Percentiles rank a stretch among this genome's conserved stretches.
Evolutionary conservation across 2,797 vertebrate genomes (phyloP).

Genomic region (Esox lucius): DNA sequence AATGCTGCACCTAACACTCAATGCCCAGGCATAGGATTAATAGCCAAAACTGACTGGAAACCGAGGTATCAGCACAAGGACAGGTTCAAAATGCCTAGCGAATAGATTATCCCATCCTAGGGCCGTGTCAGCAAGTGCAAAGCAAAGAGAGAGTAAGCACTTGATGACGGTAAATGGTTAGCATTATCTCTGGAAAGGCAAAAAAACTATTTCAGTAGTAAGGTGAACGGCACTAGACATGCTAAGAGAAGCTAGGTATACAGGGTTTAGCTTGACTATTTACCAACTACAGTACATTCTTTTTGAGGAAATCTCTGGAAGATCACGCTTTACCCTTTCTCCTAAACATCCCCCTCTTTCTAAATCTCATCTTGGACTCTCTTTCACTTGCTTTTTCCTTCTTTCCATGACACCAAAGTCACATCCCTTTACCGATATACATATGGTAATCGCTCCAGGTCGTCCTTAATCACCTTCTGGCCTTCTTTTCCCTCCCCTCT

Average conservation of each 20-base stretch:
- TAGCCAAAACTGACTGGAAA: conserved; percentile 8
- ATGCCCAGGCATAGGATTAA: no score
- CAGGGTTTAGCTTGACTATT: neutral
- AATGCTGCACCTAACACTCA: no score
- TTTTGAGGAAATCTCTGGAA: conserved; percentile 33
- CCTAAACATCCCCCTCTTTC: neutral
- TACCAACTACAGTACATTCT: neutral
- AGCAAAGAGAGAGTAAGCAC: conserved; percentile 21
- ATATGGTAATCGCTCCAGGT: neutral
- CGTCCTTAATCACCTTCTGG: conserved; percentile 39
- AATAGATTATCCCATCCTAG: conserved; percentile 16
- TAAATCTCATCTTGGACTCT: neutral
- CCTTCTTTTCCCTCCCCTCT: neutral
- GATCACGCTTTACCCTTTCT: conserved; percentile 16
- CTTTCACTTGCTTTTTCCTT: conserved; percentile 3
- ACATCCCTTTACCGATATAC: conserved; percentile 15
- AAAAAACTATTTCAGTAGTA: neutral
- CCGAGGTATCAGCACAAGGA: neutral
- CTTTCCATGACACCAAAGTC: conserved; percentile 15
- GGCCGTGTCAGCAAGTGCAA: conserved; percentile 11
- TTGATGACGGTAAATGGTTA: conserved; percentile 31
- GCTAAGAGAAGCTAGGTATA: neutral
- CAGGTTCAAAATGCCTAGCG: neutral
- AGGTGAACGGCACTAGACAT: neutral
- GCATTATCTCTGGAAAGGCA: neutral